A percentile compares a stretch with the other conserved stretches of the same genome.
Evolutionary conservation across 1,140 invertebrate genomes (phyloP).

Genomic region (Pogonomyrmex californicus): DNA sequence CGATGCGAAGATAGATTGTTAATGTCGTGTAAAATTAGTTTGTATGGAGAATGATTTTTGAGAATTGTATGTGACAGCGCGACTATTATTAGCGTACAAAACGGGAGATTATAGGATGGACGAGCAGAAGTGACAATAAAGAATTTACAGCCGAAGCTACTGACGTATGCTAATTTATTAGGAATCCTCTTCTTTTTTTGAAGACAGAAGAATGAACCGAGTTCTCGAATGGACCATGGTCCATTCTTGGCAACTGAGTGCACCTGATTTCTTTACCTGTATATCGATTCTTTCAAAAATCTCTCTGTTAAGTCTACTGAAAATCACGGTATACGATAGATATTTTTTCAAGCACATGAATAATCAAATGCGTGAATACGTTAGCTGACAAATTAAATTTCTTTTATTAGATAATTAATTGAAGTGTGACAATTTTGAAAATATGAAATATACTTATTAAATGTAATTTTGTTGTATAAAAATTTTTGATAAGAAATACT

Average conservation of each 20-base stretch:
- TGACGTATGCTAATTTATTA: constrained; percentile 79
- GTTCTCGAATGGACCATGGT: constrained; percentile 77
- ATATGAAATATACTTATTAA: neutral
- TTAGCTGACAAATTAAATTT: neutral
- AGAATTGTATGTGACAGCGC: neutral
- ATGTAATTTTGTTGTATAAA: neutral
- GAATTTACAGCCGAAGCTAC: constrained; percentile 40
- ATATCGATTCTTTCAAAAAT: constrained; percentile 20
- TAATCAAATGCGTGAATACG: neutral
- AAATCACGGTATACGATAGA: neutral
- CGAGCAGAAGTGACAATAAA: constrained; percentile 71
- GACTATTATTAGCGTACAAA: neutral
- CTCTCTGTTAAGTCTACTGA: constrained; percentile 3
- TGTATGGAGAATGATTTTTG: neutral
- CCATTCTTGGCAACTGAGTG: constrained; percentile 61
- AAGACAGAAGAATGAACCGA: constrained; percentile 78
- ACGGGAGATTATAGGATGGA: neutral
- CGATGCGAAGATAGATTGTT: neutral
- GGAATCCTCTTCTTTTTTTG: constrained; percentile 61
- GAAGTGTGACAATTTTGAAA: neutral
- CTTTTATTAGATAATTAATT: neutral
- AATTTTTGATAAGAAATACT: neutral
- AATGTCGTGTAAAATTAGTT: neutral
- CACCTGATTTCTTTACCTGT: constrained; percentile 47
- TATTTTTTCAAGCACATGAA: neutral